phyloP scores from a whole-genome alignment of 30 jellyfish, hydroid and myxozoan genomes.

The Cassiopea xamachana region DNA sequence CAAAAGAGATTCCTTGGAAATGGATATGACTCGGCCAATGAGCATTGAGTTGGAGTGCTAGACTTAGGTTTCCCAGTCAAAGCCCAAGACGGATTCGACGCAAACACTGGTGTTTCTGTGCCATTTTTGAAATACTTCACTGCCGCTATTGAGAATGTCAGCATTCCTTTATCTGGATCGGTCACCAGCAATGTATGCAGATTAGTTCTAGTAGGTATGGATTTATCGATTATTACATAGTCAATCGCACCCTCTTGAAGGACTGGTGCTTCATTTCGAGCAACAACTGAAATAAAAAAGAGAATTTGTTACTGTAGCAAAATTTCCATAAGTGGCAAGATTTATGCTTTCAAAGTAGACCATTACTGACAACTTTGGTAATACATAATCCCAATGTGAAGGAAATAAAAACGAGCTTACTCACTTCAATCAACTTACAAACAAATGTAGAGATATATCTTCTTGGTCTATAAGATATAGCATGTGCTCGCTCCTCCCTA shows the following conservation, averaged over 20 bases:
- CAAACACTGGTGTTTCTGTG: constrained; percentile 23
- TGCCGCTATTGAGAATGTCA: constrained; percentile 47
- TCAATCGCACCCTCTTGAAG: neutral
- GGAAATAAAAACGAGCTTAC: too few species aligned
- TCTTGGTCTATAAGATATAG: too few species aligned
- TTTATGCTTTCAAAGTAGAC: too few species aligned
- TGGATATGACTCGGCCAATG: constrained; percentile 35
- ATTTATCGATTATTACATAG: constrained; percentile 31
- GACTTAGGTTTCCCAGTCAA: neutral
- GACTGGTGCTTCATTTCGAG: constrained; percentile 45
- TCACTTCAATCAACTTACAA: too few species aligned
- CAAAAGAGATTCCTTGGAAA: constrained; percentile 74
- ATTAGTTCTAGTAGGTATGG: constrained; percentile 6
- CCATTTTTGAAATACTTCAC: constrained; percentile 60
- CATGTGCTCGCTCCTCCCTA: too few species aligned
- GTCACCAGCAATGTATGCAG: constrained; percentile 26
- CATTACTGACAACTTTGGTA: too few species aligned
- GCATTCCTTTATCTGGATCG: constrained; percentile 64
- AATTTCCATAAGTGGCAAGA: too few species aligned
- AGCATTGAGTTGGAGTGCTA: constrained; percentile 10
- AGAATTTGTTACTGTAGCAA: neutral
- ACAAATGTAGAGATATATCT: too few species aligned
- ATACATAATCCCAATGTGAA: too few species aligned
- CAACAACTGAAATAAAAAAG: neutral
- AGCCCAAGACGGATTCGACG: constrained; percentile 43